Evolutionary conservation across 2,113 vertebrate species (phyloP).

Genomic region (Corythaeola cristata): DNA sequence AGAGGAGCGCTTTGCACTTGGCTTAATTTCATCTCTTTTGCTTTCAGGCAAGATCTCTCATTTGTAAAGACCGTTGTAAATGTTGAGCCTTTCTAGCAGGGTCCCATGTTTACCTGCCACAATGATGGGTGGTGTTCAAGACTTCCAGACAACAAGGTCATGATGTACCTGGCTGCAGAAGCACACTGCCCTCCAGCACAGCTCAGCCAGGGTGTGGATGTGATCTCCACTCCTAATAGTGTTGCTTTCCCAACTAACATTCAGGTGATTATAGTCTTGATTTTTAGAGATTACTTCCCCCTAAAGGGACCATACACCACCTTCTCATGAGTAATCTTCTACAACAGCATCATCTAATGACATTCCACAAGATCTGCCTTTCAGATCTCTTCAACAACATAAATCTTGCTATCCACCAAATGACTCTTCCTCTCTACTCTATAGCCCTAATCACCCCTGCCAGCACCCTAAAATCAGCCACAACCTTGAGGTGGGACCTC

Average conservation of each 20-base stretch:
- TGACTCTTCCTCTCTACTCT: accelerated
- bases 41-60: slow-evolving; percentile 28
- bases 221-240: neutral
- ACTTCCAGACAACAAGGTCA: neutral
- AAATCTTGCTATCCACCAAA: neutral
- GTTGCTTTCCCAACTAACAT: neutral
- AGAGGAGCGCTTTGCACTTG: slow-evolving; percentile 30
- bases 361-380: neutral
- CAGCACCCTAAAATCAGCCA: neutral
- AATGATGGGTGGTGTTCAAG: neutral
- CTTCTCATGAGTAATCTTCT: neutral
- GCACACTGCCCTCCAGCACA: neutral
- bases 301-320: accelerated
- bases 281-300: neutral
- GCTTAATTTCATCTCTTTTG: slow-evolving; percentile 58
- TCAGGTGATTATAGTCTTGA: neutral
- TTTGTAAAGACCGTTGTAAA: slow-evolving; percentile 9
- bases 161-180: neutral
- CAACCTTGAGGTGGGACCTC: neutral
- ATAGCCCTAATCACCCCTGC: accelerated
- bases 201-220: neutral
- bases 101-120: neutral
- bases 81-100: neutral
- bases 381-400: neutral
- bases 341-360: neutral